Evolutionary conservation across 2,797 vertebrate genomes (phyloP), one percentile per base, ranked within the genome.

Genomic region (Picus viridis): DNA sequence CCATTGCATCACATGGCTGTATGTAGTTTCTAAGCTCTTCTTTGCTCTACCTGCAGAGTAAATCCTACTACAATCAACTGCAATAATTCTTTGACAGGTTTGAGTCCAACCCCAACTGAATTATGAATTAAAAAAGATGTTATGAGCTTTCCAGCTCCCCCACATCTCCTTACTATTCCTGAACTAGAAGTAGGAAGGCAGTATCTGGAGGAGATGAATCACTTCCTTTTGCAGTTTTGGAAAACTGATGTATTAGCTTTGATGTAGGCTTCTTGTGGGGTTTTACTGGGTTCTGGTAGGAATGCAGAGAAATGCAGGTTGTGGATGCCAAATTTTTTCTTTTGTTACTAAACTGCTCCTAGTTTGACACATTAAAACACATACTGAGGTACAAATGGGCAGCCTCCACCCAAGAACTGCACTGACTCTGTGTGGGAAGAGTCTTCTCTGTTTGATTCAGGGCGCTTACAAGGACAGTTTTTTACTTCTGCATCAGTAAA

Each of bases 141-240:
- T 81, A 74, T 39, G 43, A 81, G 30, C 16, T 90, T 86, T 71
- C 36, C 57, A 90, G 39, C 43, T 90, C 64, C 64, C n/a, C 30
- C 57, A 54, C 10, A n/a, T 22, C 49, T 88, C 45, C 45, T 91
- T 61, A 67, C 49, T 84, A 70, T 86, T 96, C 69, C 80, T 94
- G 77, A 91, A 79, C 51, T 53, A 91, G 45, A 29, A 88, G 75
- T 10, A 72, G 39, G 62, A 88, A 94, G 73, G 15, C 58, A 69
- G 45, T 6, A 62, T 36, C n/a, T 74, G 26, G 59, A 75, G 75
- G 32, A 91, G 61, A 75, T 58, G 2, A 87, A 90, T 75, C 85
- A 62, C 29, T 89, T 87, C 87, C 57, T 54, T 89, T 72, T 77
- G 57, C 77, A 79, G 2, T 90, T 93, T 88, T 69, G 84, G 54